phyloP scores from a whole-genome alignment of 2,797 vertebrate species.

The Semotilus atromaculatus region DNA sequence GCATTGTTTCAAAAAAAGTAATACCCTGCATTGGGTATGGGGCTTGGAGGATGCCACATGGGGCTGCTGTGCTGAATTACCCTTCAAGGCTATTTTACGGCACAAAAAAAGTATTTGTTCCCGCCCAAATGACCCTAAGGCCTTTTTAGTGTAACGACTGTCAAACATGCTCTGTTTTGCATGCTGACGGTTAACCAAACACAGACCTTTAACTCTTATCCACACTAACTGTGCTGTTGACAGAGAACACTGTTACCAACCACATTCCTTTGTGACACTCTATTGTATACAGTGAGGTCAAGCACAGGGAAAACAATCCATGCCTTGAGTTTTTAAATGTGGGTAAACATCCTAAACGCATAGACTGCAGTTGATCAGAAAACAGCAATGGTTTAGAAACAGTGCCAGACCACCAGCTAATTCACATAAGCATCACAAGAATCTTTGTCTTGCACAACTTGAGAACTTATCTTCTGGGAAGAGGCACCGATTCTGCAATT shows the following conservation, averaged over 20 bases:
- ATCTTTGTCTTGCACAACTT: conserved; percentile 31
- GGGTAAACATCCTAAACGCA: conserved; percentile 25
- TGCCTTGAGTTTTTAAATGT: conserved; percentile 23
- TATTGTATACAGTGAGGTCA: conserved; percentile 43
- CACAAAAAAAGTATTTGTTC: conserved; percentile 37
- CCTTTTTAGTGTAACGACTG: conserved; percentile 36
- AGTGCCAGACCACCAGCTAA: conserved; percentile 16
- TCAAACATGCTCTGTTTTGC: conserved; percentile 46
- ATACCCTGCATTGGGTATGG: conserved; percentile 39
- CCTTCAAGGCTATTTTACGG: conserved; percentile 44
- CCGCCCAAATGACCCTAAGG: conserved; percentile 33
- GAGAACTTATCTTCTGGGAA: conserved; percentile 17
- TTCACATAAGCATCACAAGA: conserved; percentile 14
- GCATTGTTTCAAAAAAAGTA: conserved; percentile 49
- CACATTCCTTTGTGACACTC: conserved; percentile 39
- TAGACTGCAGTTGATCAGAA: conserved; percentile 24
- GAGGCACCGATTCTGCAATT: background rate
- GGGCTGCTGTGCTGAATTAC: conserved; percentile 25
- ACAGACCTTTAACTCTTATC: conserved; percentile 30
- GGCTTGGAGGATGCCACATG: background rate
- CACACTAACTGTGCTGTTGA: conserved; percentile 24
- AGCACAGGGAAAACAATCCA: conserved; percentile 34
- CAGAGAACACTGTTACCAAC: conserved; percentile 33
- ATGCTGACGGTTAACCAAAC: conserved; percentile 41
- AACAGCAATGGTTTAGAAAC: conserved; percentile 16